These are phyloP conservation scores for Pseudanteris insignis DNA, from an alignment of 2,888 invertebrate species.

Conservation along the genomic window DNA sequence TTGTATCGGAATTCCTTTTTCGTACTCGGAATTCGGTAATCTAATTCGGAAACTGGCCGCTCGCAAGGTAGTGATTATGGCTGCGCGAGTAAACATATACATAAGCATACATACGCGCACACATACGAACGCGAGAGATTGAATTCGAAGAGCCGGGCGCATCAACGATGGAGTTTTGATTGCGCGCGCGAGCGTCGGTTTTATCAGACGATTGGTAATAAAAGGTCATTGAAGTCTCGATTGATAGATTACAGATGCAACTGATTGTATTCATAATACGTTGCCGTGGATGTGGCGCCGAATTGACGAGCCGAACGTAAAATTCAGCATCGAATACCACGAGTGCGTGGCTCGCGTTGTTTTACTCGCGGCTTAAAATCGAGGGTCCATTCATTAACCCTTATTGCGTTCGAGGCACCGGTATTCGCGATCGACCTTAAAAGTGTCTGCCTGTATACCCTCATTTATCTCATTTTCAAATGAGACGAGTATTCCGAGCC, in stretches of 20 bases:
- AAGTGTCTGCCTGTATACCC: constrained; percentile 1
- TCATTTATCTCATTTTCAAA: neutral
- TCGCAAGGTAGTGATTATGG: constrained; percentile 29
- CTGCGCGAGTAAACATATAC: constrained; percentile 8
- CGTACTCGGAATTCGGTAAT: constrained; percentile 26
- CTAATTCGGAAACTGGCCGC: constrained; percentile 22
- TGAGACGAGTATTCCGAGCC: constrained; percentile 3
- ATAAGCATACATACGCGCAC: too few species aligned
- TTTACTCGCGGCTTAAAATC: constrained; percentile 20
- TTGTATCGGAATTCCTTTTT: constrained; percentile 1
- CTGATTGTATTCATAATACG: constrained; percentile 30
- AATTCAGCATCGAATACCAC: constrained; percentile 4
- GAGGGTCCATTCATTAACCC: constrained; percentile 27
- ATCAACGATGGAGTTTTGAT: constrained; percentile 27
- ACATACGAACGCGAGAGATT: constrained; percentile 20
- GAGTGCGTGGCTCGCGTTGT: neutral
- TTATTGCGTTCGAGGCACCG: constrained; percentile 5
- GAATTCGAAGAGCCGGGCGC: constrained; percentile 5
- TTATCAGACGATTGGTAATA: constrained; percentile 31
- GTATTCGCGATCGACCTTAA: neutral
- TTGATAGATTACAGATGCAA: constrained; percentile 32
- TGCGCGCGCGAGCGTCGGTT: constrained; percentile 8
- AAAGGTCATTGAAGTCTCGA: constrained; percentile 29
- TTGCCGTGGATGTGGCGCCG: neutral
- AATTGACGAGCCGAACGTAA: constrained; percentile 5